These are phyloP conservation scores for Neocloeon triangulifer DNA, from an alignment of 1,140 invertebrate species.

Conservation along the genomic window DNA sequence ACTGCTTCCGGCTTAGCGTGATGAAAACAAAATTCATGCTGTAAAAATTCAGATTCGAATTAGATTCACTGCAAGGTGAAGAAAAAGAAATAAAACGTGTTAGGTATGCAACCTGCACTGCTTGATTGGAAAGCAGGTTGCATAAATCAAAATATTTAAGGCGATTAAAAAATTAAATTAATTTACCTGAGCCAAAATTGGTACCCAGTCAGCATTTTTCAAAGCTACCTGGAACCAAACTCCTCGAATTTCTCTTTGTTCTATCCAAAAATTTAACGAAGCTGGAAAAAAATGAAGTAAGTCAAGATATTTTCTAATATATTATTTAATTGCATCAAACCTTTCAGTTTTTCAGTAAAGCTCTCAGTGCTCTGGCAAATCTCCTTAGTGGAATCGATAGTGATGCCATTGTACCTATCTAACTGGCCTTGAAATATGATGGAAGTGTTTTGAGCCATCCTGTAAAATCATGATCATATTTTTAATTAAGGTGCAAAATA, in stretches of 20 bases:
- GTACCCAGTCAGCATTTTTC: slow-evolving; percentile 47
- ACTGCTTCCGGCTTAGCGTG: slow-evolving; percentile 58
- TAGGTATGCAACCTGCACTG: too few species aligned
- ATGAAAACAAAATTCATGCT: slow-evolving; percentile 70
- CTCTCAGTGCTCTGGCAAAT: slow-evolving; percentile 14
- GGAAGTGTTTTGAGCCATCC: neutral
- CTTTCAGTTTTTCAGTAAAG: neutral
- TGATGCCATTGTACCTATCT: slow-evolving; percentile 45
- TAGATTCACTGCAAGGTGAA: too few species aligned
- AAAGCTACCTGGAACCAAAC: slow-evolving; percentile 65
- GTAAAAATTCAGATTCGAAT: slow-evolving; percentile 12
- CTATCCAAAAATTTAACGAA: slow-evolving; percentile 51
- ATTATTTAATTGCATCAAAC: slow-evolving; percentile 2
- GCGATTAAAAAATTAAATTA: neutral
- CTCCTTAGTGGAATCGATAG: slow-evolving; percentile 33
- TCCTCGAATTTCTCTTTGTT: slow-evolving; percentile 32
- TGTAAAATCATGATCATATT: too few species aligned
- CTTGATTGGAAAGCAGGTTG: too few species aligned
- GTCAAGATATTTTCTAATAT: slow-evolving; percentile 5
- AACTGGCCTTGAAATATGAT: slow-evolving; percentile 25
- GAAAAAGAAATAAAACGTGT: too few species aligned
- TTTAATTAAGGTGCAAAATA: too few species aligned
- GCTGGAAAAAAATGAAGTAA: slow-evolving; percentile 24
- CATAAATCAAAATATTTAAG: too few species aligned
- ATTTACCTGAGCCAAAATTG: slow-evolving; percentile 41